Evolutionary conservation across 2,113 vertebrate genomes (phyloP).

Genomic region (Archilochus colubris): DNA sequence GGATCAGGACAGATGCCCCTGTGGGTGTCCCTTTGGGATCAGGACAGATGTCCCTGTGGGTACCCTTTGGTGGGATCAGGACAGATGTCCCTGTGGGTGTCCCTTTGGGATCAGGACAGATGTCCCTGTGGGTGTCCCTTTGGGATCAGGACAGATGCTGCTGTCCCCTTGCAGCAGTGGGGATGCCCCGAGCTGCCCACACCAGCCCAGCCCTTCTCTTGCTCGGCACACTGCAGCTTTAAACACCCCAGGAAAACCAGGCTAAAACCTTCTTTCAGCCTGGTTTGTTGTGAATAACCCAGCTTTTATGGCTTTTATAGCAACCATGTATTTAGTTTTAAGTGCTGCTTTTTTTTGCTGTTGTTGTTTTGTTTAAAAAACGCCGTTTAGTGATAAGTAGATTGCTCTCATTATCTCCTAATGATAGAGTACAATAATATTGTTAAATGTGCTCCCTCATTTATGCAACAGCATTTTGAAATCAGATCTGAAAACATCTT

Average conservation of each 20-base stretch:
- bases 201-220: not conserved
- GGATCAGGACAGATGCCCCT: too few species aligned
- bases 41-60: too few species aligned
- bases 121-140: too few species aligned
- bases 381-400: constrained; percentile 15
- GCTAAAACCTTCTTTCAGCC: not conserved
- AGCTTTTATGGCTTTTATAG: not conserved
- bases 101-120: too few species aligned
- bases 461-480: constrained; percentile 33
- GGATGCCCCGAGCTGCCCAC: fast-evolving
- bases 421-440: constrained; percentile 13
- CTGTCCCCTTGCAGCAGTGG: not conserved
- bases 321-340: not conserved
- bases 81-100: too few species aligned
- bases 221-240: fast-evolving
- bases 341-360: not conserved
- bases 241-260: not conserved
- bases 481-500: constrained; percentile 46
- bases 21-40: too few species aligned
- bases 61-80: too few species aligned
- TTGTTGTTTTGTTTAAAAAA: constrained; percentile 19
- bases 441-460: constrained; percentile 5
- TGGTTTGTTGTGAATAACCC: not conserved
- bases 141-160: not conserved
- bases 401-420: constrained; percentile 27